Percentiles rank a stretch among this genome's conserved stretches.
phyloP scores from a whole-genome alignment of 1,140 invertebrate genomes.

The Cardiocondyla obscurior region DNA sequence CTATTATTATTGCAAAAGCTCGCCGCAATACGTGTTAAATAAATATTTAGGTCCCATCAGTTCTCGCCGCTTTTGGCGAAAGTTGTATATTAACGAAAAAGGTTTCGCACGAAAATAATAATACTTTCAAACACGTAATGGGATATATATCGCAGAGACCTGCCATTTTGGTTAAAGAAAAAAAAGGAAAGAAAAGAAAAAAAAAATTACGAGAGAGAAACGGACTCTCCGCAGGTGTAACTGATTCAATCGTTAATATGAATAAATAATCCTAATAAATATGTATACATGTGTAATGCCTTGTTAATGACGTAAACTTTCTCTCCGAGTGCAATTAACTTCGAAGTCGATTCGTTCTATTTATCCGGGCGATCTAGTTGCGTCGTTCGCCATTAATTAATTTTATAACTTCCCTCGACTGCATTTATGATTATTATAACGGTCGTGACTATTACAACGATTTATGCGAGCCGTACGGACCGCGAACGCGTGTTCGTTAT shows the following conservation, averaged over 20 bases:
- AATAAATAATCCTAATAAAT: no score
- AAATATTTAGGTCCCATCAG: neutral
- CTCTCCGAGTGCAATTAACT: neutral
- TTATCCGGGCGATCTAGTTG: neutral
- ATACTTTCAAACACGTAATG: no score
- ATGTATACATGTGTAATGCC: neutral
- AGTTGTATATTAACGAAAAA: neutral
- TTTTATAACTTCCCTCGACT: neutral
- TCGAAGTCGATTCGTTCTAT: neutral
- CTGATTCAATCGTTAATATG: neutral
- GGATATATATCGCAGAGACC: neutral
- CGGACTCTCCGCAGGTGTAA: neutral
- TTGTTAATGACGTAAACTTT: neutral
- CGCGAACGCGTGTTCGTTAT: neutral
- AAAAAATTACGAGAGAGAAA: neutral
- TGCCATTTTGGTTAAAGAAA: neutral
- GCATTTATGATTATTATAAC: slow-evolving; percentile 3
- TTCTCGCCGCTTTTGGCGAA: neutral
- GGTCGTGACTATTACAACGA: neutral
- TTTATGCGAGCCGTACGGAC: no score
- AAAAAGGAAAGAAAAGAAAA: neutral
- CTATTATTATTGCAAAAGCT: neutral
- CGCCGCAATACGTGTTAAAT: neutral
- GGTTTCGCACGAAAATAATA: neutral
- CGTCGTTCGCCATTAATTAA: neutral